A percentile compares a stretch with the other conserved stretches of the same genome.
phyloP scores from a whole-genome alignment of 2,888 invertebrate genomes.

The Pseudococcus viburni region DNA sequence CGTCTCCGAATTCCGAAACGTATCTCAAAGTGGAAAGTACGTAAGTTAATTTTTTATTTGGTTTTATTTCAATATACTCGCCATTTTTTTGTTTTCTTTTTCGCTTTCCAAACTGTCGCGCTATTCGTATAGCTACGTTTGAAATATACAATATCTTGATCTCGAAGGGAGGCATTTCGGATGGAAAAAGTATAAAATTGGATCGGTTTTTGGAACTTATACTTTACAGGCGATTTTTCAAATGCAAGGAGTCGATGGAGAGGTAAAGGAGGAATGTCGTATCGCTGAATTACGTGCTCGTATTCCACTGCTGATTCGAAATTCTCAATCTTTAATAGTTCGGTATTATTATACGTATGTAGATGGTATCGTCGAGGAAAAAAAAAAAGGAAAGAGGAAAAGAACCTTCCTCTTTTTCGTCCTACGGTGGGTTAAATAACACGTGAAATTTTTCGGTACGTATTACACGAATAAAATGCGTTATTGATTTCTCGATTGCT shows the following conservation, averaged over 20 bases:
- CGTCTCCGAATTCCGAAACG: neutral
- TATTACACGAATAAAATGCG: constrained; percentile 24
- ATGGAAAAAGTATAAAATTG: neutral
- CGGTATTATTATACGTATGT: neutral
- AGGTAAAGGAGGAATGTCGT: neutral
- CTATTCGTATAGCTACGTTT: neutral
- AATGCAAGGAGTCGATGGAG: neutral
- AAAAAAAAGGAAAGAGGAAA: neutral
- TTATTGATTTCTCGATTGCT: constrained; percentile 22
- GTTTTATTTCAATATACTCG: constrained; percentile 15
- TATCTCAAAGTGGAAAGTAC: neutral
- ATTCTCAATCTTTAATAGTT: neutral
- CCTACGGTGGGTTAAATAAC: neutral
- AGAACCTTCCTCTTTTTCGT: neutral
- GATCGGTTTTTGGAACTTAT: neutral
- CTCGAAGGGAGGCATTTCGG: neutral
- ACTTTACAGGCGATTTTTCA: neutral
- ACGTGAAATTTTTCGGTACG: neutral
- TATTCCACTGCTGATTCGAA: neutral
- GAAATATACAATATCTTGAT: constrained; percentile 11
- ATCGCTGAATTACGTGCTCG: neutral
- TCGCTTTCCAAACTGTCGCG: neutral
- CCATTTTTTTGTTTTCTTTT: neutral
- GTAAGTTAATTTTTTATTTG: constrained; percentile 9
- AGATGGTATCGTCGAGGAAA: neutral